Conservation (phyloP, 2,113 vertebrate species). For the Sclerurus mexicanus region DNA sequence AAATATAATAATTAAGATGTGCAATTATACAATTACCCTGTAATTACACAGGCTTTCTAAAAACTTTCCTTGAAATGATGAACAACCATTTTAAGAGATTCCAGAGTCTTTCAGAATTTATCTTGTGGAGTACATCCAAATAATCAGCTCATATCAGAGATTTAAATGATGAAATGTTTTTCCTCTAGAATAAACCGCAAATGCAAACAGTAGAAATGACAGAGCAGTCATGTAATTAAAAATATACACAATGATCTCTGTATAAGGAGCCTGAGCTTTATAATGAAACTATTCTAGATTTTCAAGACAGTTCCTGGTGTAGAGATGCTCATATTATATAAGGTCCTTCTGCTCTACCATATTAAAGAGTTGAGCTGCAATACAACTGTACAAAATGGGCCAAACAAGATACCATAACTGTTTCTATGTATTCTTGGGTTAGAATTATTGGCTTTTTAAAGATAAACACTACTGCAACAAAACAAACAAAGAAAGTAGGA, state of each 20-base stretch:
- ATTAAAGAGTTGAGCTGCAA: not conserved
- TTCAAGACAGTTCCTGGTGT: not conserved
- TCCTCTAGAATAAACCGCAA: not conserved
- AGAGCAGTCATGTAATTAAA: not conserved
- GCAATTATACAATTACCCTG: constrained; percentile 52
- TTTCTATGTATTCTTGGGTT: not conserved
- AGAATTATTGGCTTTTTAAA: not conserved
- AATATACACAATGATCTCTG: not conserved
- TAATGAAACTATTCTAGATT: not conserved
- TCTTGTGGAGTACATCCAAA: not conserved
- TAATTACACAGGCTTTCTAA: constrained; percentile 33
- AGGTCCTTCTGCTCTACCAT: not conserved
- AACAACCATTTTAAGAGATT: not conserved
- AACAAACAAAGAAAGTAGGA: not conserved
- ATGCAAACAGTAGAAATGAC: not conserved
- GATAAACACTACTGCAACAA: not conserved
- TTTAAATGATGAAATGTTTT: not conserved
- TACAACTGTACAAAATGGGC: not conserved
- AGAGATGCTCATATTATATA: not conserved
- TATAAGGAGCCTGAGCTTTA: not conserved
- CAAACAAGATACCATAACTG: not conserved
- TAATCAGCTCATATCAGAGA: not conserved
- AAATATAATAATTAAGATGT: constrained; percentile 45
- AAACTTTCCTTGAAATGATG: not conserved
- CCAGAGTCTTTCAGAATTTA: not conserved